Base-by-base conservation (phyloP, 2,797 vertebrate species). In the Falco cherrug region DNA sequence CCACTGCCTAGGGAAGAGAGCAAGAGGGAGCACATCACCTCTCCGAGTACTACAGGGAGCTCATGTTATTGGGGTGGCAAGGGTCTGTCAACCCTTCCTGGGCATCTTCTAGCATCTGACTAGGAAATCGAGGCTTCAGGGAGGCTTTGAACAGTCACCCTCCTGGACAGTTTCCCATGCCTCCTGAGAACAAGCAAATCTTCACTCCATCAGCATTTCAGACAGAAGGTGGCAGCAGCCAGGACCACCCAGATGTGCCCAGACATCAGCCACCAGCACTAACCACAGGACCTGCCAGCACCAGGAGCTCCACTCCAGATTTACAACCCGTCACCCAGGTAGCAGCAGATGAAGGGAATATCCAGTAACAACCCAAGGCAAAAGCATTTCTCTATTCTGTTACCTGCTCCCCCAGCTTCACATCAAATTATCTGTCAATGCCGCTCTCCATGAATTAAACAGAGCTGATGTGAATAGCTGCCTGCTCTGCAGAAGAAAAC, bases 1-100 rank as follows among this genome's bases (percentile, higher is more conserved):
- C 96, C 88, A 25, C 96, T 98, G 75, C 98, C 98, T 98, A 93
- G 48, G 39, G 81, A 53, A 94, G 74, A 92, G 79, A 89, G 61
- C 39, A 79, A 43, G 28, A 50, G 16, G n/a, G 41, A 68, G 39
- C 31, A 93, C 19, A 78, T 95, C 77, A 84, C 6, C 41, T 79
- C 61, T 80, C 54, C 1, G 16, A 81, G 48, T 5, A 0, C 53
- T 50, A 22, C 70, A 74, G 35, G 31, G 35, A 95, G 18, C 29
- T 93, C 25, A 1, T 1, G 5, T 48, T 92, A 47, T 63, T 2
- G 1, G 43, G 15, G 37, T 81, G 39, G 50, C 43, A 65, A 88
- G 31, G 43, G 20, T 86, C 68, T 91, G 41, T 61, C 73, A 80
- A 24, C 13, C 35, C 33, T 20, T 83, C 33, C 65, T 54, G n/a